These are phyloP conservation scores for Ancistrus triradiatus DNA, from an alignment of 2,113 vertebrate genomes.

Conservation along the genomic window DNA sequence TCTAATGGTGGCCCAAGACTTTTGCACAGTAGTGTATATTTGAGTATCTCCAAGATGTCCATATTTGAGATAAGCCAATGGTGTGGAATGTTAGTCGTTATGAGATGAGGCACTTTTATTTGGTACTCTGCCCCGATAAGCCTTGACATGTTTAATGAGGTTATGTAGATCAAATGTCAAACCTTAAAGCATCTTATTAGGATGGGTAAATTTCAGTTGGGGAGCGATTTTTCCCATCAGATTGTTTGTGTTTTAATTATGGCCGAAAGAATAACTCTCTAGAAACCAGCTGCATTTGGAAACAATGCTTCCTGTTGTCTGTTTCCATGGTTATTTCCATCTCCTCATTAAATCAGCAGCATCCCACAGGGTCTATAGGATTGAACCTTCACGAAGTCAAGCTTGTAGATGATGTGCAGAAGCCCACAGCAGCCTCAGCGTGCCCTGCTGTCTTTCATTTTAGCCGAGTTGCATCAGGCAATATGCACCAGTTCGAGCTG, in stretches of 20 bases:
- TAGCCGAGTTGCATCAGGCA: background rate
- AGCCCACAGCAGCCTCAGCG: background rate
- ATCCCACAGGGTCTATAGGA: background rate
- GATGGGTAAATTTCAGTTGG: no score
- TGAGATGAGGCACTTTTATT: no score
- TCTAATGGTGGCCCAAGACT: no score
- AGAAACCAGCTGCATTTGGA: background rate
- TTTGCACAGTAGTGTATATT: no score
- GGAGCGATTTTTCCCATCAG: no score
- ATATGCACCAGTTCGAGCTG: background rate
- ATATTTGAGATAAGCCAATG: no score
- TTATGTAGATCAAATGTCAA: no score
- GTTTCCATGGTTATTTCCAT: conserved; percentile 15
- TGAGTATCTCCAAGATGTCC: no score
- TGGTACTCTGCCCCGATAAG: no score
- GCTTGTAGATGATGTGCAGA: background rate
- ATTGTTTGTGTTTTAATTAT: background rate
- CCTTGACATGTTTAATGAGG: no score
- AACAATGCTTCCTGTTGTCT: background rate
- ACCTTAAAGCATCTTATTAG: no score
- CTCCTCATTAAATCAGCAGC: conserved; percentile 3
- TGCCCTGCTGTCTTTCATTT: background rate
- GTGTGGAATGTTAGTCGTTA: no score
- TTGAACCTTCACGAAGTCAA: background rate
- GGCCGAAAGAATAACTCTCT: background rate